Percentiles rank a stretch among this genome's conserved stretches.
Evolutionary conservation across 2,113 vertebrate species (phyloP).

Genomic region (Bucco capensis): DNA sequence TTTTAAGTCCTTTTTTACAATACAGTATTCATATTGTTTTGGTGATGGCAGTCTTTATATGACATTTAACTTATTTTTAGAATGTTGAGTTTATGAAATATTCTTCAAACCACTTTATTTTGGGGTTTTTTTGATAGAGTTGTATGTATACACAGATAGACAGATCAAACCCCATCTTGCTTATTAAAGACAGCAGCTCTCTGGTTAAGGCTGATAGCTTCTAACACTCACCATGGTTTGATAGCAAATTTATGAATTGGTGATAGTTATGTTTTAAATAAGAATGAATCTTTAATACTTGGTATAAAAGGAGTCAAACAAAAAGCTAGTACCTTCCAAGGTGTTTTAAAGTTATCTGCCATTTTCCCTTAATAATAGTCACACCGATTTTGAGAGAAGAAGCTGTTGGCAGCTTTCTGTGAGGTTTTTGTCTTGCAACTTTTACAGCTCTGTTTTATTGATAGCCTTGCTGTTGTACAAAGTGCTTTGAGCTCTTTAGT

Average conservation of each 20-base stretch:
- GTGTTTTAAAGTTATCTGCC: not conserved
- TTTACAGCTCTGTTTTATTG: not conserved
- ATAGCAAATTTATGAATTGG: not conserved
- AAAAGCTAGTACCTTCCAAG: not conserved
- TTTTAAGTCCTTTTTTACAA: not conserved
- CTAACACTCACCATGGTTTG: not conserved
- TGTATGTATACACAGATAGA: not conserved
- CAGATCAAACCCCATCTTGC: not conserved
- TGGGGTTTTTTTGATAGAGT: not conserved
- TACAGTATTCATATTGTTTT: not conserved
- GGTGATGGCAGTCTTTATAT: not conserved
- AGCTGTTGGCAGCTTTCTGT: not conserved
- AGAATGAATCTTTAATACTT: not conserved
- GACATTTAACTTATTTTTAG: not conserved
- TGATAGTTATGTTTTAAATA: not conserved
- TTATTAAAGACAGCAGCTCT: not conserved
- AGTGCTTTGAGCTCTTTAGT: not conserved
- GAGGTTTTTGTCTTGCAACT: not conserved
- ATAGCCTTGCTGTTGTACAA: not conserved
- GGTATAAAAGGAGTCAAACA: not conserved
- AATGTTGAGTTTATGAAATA: not conserved
- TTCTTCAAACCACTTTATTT: not conserved
- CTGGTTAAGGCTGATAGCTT: not conserved
- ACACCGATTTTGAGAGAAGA: not conserved
- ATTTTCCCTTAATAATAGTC: not conserved